Evolutionary conservation across 2,888 invertebrate species (phyloP).

Genomic region (Mellilla xanthometata): DNA sequence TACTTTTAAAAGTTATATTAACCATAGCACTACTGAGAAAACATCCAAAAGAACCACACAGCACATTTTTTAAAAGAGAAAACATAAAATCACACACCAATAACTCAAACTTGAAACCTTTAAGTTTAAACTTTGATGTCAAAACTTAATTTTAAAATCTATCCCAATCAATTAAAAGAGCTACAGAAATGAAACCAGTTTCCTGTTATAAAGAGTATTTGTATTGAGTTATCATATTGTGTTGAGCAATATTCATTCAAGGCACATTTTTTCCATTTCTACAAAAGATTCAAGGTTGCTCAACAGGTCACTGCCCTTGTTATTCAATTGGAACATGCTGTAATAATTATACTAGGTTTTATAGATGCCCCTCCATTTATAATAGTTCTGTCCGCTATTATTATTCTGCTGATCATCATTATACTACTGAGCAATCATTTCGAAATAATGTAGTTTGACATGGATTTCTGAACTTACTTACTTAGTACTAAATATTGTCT

Average conservation of each 20-base stretch:
- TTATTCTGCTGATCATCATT: not conserved
- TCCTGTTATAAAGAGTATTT: constrained; percentile 4
- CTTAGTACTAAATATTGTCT: too few species aligned
- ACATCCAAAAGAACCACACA: too few species aligned
- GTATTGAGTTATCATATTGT: constrained; percentile 42
- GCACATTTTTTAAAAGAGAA: too few species aligned
- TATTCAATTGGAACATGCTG: constrained; percentile 33
- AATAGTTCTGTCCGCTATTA: not conserved
- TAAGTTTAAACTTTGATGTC: too few species aligned
- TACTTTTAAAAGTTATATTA: too few species aligned
- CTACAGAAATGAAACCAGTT: constrained; percentile 7
- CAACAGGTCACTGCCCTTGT: constrained; percentile 35
- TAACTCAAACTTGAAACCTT: too few species aligned
- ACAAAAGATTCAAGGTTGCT: constrained; percentile 26
- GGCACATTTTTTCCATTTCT: constrained; percentile 17
- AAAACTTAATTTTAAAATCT: too few species aligned
- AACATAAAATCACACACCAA: too few species aligned
- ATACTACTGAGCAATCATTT: not conserved
- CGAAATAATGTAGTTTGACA: not conserved
- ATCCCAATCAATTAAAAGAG: too few species aligned
- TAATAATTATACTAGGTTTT: constrained; percentile 16
- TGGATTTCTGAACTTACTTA: not conserved
- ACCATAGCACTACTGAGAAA: too few species aligned
- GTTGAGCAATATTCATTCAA: constrained; percentile 24
- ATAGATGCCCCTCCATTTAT: constrained; percentile 1